Evolutionary conservation across 2,888 invertebrate species (phyloP), one percentile per base, ranked within the genome.

Genomic region (Unio delphinus): DNA sequence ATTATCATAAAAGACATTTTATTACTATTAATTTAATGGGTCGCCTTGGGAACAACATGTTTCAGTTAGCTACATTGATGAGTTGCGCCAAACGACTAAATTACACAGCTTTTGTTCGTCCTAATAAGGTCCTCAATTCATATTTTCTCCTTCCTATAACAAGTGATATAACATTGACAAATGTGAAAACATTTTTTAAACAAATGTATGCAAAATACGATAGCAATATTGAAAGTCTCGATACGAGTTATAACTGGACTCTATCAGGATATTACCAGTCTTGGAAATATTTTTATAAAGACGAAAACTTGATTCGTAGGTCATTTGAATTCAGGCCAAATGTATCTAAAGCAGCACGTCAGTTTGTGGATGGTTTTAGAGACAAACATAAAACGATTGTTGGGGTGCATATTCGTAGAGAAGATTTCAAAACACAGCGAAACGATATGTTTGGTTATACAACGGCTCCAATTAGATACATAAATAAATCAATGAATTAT

Each of bases 191-290:
- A 15, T 72, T 78, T 23, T 67, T 62, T 0, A 76, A 78, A 56
- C 64, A 65, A 18, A 68, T 65, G 3, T 71, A 80, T 45, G 75
- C 76, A 3, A 68, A 62, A 45, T 81, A 75, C 60, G 68, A 70
- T n/a, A 45, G 45, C 0, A 59, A 64, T 8, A 30, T 80, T 1
- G 65, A 68, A 28, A 63, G 65, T 56, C 60, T 83, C 11, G 54
- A 70, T 4, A 72, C 68, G 30, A 63, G 61, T 15, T 68, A 64
- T 23, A 83, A 83, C 64, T 79, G 75, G 77, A 76, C 80, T 4
- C 64, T 83, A 26, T 59, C 64, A 20, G 81, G 83, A 45, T 84
- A 80, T 68, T 80, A 73, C 59, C 84, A 84, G 66, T 81, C 81
- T 0, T 84, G 81, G 81, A 80, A 77, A 67, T 83, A 82, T 65